These are phyloP conservation scores for Stratiomys singularior DNA, from an alignment of 2,888 invertebrate genomes.

Conservation along the genomic window DNA sequence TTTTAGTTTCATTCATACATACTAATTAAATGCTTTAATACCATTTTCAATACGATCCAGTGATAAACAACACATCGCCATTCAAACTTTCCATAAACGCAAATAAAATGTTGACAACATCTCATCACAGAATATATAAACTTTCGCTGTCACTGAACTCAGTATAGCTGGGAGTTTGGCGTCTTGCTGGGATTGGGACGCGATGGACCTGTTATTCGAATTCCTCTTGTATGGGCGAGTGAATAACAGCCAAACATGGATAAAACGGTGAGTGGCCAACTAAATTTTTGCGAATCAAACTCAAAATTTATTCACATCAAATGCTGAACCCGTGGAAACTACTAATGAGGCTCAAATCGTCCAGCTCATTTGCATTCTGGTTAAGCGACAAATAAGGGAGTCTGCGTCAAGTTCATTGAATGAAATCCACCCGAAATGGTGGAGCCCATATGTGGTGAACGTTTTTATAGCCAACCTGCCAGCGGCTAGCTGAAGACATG, in stretches of 20 bases:
- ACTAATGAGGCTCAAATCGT: slow-evolving; percentile 26
- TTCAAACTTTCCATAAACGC: slow-evolving; percentile 17
- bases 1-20: background rate
- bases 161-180: background rate
- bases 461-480: no score
- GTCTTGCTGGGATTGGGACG: no score
- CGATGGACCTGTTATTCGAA: background rate
- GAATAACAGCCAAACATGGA: background rate
- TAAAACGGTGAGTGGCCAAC: background rate
- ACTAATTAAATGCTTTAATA: background rate
- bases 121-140: slow-evolving; percentile 7
- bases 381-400: background rate
- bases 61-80: background rate
- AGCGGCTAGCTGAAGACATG: no score
- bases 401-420: slow-evolving; percentile 7
- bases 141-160: slow-evolving; percentile 36
- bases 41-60: background rate
- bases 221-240: background rate
- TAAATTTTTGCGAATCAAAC: background rate
- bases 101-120: slow-evolving; percentile 26
- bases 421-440: background rate
- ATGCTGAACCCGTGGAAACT: slow-evolving; percentile 32
- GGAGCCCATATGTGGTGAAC: background rate
- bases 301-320: background rate
- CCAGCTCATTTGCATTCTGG: slow-evolving; percentile 28